A percentile compares a stretch with the other conserved stretches of the same genome.
Conservation (phyloP, 2,113 vertebrate genomes). For the Mus pahari region DNA sequence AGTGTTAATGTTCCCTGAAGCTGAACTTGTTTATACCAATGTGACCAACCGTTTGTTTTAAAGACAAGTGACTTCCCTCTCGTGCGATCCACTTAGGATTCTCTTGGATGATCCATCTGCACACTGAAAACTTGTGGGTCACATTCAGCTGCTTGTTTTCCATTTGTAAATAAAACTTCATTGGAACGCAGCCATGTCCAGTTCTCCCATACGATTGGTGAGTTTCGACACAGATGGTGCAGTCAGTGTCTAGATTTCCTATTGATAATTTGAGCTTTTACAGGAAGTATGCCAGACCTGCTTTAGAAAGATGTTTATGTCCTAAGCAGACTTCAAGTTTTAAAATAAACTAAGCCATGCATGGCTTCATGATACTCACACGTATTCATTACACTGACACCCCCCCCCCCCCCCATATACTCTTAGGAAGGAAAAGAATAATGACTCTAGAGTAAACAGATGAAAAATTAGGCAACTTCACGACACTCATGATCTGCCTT, state of each 20-base stretch:
- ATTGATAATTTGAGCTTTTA: background rate
- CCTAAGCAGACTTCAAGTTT: background rate
- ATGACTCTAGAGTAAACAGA: background rate
- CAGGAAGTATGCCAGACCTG: background rate
- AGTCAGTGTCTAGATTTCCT: background rate
- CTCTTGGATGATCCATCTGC: background rate
- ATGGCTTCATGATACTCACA: background rate
- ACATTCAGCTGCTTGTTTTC: background rate
- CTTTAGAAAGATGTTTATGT: background rate
- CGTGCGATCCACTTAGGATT: background rate
- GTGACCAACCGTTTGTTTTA: background rate
- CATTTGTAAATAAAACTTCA: slow-evolving; percentile 28
- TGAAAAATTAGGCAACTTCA: background rate
- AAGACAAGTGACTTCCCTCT: background rate
- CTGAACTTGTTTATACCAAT: background rate
- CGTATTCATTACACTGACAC: background rate
- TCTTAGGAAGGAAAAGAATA: background rate
- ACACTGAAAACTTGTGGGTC: background rate
- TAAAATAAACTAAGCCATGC: background rate
- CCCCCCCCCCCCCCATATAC: rapidly evolving
- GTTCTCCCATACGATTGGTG: background rate
- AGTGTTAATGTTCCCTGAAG: slow-evolving; percentile 26
- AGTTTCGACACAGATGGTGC: background rate
- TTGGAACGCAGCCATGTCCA: background rate
- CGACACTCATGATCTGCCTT: background rate